Conservation (phyloP, 2,888 invertebrate species). For the Orthosia gracilis region DNA sequence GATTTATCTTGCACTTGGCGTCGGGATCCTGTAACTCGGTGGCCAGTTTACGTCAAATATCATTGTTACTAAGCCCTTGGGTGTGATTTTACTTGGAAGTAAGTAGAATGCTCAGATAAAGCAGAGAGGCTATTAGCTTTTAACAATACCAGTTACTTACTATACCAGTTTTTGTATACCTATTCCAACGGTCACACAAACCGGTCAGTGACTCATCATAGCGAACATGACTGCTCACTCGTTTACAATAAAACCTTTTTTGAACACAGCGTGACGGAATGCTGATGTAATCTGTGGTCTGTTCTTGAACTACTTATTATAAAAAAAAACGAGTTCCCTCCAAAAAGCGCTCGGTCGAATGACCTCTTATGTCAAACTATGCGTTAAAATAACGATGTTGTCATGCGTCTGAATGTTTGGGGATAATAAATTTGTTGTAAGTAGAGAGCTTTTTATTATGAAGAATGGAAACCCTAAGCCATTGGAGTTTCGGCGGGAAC, state of each 20-base stretch:
- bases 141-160: not conserved
- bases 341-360: conserved; percentile 16
- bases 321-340: conserved; percentile 38
- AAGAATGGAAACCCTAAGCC: too few species aligned
- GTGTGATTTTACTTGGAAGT: too few species aligned
- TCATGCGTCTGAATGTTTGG: too few species aligned
- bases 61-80: too few species aligned
- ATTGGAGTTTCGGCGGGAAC: too few species aligned
- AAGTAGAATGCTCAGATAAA: too few species aligned
- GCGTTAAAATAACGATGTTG: not conserved
- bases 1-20: too few species aligned
- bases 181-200: conserved; percentile 26
- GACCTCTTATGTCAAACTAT: conserved; percentile 16
- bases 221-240: not conserved
- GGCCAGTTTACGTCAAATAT: too few species aligned
- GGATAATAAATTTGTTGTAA: too few species aligned
- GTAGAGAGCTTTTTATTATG: too few species aligned
- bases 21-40: too few species aligned
- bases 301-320: conserved; percentile 31
- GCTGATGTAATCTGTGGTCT: conserved; percentile 47
- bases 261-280: conserved; percentile 52
- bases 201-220: conserved; percentile 32
- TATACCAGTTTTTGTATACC: not conserved
- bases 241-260: conserved; percentile 54
- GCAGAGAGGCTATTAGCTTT: too few species aligned